Conservation (phyloP, 2,797 vertebrate genomes). For the Sphenodon punctatus region DNA sequence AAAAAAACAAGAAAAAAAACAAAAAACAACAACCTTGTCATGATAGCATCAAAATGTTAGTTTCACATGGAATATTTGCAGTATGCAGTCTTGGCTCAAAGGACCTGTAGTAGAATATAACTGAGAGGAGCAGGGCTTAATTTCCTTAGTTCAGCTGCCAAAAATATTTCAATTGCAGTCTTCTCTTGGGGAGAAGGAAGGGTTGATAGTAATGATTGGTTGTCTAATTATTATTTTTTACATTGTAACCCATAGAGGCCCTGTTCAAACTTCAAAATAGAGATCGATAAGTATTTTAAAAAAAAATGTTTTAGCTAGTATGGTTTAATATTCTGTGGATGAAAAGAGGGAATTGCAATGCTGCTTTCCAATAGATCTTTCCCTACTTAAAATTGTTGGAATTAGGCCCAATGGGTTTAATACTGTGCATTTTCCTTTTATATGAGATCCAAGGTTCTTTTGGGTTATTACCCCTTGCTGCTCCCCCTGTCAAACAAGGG, state of each 20-base stretch:
- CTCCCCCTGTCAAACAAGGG: no score
- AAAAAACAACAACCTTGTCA: no score
- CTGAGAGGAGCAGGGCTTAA: not conserved
- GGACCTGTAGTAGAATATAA: not conserved
- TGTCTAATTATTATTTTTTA: constrained; percentile 14
- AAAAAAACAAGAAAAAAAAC: no score
- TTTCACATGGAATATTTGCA: not conserved
- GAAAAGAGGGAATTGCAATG: not conserved
- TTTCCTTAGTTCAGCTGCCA: constrained; percentile 21
- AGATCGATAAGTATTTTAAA: not conserved
- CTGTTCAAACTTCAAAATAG: not conserved
- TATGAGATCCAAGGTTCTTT: no score
- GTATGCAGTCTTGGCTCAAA: not conserved
- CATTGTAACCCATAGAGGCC: not conserved
- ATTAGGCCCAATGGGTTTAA: not conserved
- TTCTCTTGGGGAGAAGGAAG: not conserved
- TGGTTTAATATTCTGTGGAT: not conserved
- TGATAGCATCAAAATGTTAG: not conserved
- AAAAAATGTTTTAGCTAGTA: not conserved
- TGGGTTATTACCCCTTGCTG: no score
- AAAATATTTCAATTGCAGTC: not conserved
- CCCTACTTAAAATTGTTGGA: not conserved
- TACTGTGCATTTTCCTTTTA: no score
- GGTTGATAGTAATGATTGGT: not conserved
- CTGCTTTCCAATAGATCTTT: not conserved